Evolutionary conservation across 2,113 vertebrate species (phyloP).

Genomic region (Dicerorhinus sumatrensis): DNA sequence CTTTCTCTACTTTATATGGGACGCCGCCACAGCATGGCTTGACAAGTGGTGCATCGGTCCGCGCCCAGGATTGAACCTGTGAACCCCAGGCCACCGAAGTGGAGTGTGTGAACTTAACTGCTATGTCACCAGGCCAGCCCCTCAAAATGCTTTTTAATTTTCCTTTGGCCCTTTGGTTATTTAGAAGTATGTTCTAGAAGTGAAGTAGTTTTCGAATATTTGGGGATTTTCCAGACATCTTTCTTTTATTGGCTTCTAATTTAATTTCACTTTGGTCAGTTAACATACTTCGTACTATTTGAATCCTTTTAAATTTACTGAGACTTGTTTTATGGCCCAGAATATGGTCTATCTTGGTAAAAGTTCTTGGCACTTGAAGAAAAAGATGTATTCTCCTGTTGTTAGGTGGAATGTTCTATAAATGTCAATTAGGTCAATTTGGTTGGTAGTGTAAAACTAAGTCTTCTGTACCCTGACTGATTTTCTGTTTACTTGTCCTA

Average conservation of each 20-base stretch:
- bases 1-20: no score
- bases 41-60: no score
- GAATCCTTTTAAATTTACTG: neutral
- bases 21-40: no score
- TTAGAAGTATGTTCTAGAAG: neutral
- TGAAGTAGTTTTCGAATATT: neutral
- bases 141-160: neutral
- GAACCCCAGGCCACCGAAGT: no score
- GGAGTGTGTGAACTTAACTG: no score
- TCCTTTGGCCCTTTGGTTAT: neutral
- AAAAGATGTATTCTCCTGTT: neutral
- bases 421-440: neutral
- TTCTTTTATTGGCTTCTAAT: slow-evolving; percentile 49
- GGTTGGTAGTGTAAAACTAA: neutral
- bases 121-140: no score
- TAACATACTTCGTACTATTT: slow-evolving; percentile 6
- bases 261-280: slow-evolving; percentile 4
- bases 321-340: neutral
- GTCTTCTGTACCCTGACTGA: neutral
- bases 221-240: slow-evolving; percentile 6
- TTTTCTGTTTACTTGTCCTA: neutral
- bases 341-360: slow-evolving; percentile 29
- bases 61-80: no score
- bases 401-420: neutral
- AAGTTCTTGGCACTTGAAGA: neutral